Percentiles rank a stretch among this genome's conserved stretches.
phyloP scores from a whole-genome alignment of 2,113 vertebrate species.

The Menura novaehollandiae region DNA sequence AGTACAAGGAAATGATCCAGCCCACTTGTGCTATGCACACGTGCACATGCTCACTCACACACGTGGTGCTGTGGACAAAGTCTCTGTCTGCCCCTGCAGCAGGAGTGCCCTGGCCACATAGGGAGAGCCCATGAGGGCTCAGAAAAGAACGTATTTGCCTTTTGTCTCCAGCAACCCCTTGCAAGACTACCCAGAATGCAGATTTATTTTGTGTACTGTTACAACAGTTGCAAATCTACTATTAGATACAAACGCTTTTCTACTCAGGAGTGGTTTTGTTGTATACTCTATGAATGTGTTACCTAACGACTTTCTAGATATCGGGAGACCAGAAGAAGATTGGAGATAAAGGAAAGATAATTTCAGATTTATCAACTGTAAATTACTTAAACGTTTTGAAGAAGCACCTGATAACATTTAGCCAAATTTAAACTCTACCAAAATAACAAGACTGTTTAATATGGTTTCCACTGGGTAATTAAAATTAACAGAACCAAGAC shows the following conservation, averaged over 20 bases:
- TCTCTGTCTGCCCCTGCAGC: neutral
- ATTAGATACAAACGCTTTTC: neutral
- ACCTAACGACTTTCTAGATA: neutral
- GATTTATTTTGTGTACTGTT: neutral
- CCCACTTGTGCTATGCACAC: rapidly evolving
- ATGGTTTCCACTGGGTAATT: neutral
- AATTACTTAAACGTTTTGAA: neutral
- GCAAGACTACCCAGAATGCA: neutral
- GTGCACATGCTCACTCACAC: rapidly evolving
- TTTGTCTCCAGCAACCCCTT: neutral
- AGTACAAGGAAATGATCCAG: too few relatives aligned
- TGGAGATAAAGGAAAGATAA: neutral
- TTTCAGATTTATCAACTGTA: neutral
- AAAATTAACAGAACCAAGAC: neutral
- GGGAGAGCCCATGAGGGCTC: rapidly evolving
- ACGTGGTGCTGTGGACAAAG: rapidly evolving
- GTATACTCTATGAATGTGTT: neutral
- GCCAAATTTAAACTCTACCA: neutral
- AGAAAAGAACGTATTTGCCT: neutral
- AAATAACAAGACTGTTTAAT: neutral
- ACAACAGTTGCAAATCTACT: neutral
- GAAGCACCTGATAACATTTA: neutral
- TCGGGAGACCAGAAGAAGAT: neutral
- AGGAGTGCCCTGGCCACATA: neutral
- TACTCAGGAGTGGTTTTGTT: neutral